Evolutionary conservation across 2,888 invertebrate species (phyloP).

Genomic region (Cistogaster globosa): DNA sequence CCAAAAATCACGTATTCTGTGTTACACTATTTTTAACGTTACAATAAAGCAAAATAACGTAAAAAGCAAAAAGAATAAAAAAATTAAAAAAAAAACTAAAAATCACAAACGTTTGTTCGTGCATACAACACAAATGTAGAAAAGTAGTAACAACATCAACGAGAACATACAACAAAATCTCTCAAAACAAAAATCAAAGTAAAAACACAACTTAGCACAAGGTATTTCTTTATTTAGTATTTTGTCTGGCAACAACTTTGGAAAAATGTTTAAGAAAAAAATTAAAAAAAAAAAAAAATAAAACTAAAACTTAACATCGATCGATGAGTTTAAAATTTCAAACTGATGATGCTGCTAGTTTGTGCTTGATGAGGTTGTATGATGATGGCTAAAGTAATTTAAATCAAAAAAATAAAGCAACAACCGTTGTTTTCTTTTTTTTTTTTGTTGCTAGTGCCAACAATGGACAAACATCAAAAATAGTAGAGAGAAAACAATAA

Average conservation of each 20-base stretch:
- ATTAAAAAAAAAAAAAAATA: no score
- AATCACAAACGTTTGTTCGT: slow-evolving; percentile 73
- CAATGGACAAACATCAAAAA: slow-evolving; percentile 58
- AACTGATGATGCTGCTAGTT: slow-evolving; percentile 61
- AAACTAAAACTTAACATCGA: slow-evolving; percentile 55
- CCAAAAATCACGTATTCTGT: slow-evolving; percentile 82
- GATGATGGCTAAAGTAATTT: slow-evolving; percentile 67
- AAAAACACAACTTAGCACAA: slow-evolving; percentile 28
- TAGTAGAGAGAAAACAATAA: slow-evolving; percentile 36
- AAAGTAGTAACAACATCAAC: slow-evolving; percentile 69
- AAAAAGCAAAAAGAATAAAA: slow-evolving; percentile 25
- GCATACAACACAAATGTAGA: slow-evolving; percentile 67
- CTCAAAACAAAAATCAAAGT: background rate
- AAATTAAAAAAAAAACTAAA: slow-evolving; percentile 34
- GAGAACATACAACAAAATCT: slow-evolving; percentile 58
- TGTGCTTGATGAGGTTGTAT: slow-evolving; percentile 61
- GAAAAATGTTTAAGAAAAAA: slow-evolving; percentile 30
- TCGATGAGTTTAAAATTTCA: slow-evolving; percentile 67
- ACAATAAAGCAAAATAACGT: slow-evolving; percentile 50
- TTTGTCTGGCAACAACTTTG: slow-evolving; percentile 32
- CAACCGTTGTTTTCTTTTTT: slow-evolving; percentile 9
- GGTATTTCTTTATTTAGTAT: slow-evolving; percentile 55
- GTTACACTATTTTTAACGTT: slow-evolving; percentile 82
- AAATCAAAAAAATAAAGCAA: slow-evolving; percentile 56
- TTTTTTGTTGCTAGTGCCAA: slow-evolving; percentile 21